Conservation (phyloP, 2,797 vertebrate genomes). For the Malacoctenus gilli region DNA sequence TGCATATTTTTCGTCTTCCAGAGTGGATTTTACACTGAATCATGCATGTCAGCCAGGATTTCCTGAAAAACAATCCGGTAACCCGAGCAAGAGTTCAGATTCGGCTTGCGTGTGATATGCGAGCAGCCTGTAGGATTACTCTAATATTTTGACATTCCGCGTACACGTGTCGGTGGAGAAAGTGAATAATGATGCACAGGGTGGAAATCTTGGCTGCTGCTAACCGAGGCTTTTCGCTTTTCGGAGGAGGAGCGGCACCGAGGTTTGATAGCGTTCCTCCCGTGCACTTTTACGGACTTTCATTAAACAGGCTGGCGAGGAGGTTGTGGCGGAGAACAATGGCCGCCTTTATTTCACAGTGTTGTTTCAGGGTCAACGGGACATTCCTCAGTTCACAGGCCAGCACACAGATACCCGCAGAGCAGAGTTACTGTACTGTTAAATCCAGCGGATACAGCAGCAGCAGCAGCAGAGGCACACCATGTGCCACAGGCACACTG, state of each 20-base stretch:
- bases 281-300: constrained; percentile 62
- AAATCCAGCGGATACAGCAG: constrained; percentile 49
- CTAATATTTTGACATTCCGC: constrained; percentile 6
- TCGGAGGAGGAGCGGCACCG: constrained; percentile 23
- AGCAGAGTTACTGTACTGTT: constrained; percentile 52
- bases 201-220: constrained; percentile 8
- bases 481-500: constrained; percentile 28
- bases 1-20: background rate
- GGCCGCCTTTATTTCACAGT: constrained; percentile 67
- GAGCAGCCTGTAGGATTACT: background rate
- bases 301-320: constrained; percentile 65
- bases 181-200: constrained; percentile 21
- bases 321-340: constrained; percentile 71
- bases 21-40: constrained; percentile 10
- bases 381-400: constrained; percentile 73
- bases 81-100: background rate
- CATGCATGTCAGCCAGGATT: background rate
- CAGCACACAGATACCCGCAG: constrained; percentile 52
- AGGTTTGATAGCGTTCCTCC: constrained; percentile 44
- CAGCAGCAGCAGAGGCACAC: constrained; percentile 2
- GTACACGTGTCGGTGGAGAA: background rate
- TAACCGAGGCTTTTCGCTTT: constrained; percentile 18
- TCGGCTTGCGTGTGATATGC: background rate
- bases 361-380: constrained; percentile 72
- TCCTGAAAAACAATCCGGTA: background rate